Evolutionary conservation across 2,797 vertebrate species (phyloP), one percentile per base, ranked within the genome.

Genomic region (Xiphophorus birchmanni): DNA sequence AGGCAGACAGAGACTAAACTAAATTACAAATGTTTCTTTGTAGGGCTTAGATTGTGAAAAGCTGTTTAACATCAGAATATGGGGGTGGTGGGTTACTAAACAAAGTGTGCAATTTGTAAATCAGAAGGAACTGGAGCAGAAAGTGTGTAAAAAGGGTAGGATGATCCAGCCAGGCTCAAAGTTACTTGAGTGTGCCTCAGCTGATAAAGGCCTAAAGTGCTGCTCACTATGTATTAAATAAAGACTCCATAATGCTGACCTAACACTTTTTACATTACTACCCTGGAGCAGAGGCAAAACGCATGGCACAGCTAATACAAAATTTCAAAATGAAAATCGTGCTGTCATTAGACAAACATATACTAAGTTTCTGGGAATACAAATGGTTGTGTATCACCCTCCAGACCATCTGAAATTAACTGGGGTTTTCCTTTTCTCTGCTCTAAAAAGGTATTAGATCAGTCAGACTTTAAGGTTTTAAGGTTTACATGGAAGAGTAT

Each of bases 31-130:
- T 76, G 85, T 81, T 84, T 87, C 83, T 84, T 86, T 78, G 79
- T 73, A 82, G 74, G 73, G 76, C 77, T 86, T 84, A 82, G 73
- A 76, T 73, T 86, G 78, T 92, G 40, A 85, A 92, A 82, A 88
- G 58, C 71, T 35, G 86, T 82, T 89, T 92, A 86, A 85, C 77
- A 81, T 85, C 77, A 54, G 86, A 87, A 89, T 88, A 79, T 90
- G 32, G n/a, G 42, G 18, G 47, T 35, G 18, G 29, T 21, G 47
- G 48, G 32, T 76, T 60, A 40, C 42, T 91, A 89, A 90, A 87
- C 69, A 84, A 87, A 85, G 84, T 85, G 82, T 86, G 90, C 77
- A 81, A 81, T 92, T 91, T 87, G 83, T 86, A 85, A 88, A 92
- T 85, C 86, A 86, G 78, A 80, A 78, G 79, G 65, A 84, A 54